Percentiles rank a stretch among this genome's conserved stretches.
Evolutionary conservation across 2,113 vertebrate species (phyloP).

Genomic region (Rhea americana): DNA sequence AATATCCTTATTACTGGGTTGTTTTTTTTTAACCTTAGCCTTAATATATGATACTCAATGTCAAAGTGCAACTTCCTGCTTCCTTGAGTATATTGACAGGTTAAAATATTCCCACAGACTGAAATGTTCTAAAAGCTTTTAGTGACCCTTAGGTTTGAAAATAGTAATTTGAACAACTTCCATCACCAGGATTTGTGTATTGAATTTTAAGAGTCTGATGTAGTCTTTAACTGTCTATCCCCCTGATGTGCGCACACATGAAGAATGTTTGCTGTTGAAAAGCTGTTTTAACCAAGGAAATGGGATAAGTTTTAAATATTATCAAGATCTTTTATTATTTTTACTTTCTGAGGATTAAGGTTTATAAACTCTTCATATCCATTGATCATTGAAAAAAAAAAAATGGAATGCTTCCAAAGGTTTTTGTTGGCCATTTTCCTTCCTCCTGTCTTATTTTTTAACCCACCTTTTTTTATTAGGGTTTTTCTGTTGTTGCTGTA

Average conservation of each 20-base stretch:
- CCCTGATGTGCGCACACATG: neutral
- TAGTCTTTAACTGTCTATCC: slow-evolving; percentile 18
- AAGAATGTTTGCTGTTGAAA: neutral
- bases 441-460: neutral
- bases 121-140: slow-evolving; percentile 47
- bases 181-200: neutral
- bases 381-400: too few species aligned
- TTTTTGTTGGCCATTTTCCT: neutral
- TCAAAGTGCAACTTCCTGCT: slow-evolving; percentile 30
- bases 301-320: neutral
- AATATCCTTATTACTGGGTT: slow-evolving; percentile 1
- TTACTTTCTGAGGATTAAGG: neutral
- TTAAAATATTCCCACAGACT: neutral
- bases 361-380: neutral
- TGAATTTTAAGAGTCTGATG: slow-evolving; percentile 6
- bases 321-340: neutral
- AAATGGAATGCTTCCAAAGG: neutral
- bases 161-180: slow-evolving; percentile 28
- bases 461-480: neutral
- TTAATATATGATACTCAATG: slow-evolving; percentile 22
- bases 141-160: slow-evolving; percentile 59
- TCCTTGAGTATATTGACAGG: slow-evolving; percentile 31
- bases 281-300: neutral
- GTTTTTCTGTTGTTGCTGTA: neutral
- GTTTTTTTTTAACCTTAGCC: slow-evolving; percentile 36